Conservation (phyloP, 92 coral and sea anemone species). For the Heliopora coerulea region DNA sequence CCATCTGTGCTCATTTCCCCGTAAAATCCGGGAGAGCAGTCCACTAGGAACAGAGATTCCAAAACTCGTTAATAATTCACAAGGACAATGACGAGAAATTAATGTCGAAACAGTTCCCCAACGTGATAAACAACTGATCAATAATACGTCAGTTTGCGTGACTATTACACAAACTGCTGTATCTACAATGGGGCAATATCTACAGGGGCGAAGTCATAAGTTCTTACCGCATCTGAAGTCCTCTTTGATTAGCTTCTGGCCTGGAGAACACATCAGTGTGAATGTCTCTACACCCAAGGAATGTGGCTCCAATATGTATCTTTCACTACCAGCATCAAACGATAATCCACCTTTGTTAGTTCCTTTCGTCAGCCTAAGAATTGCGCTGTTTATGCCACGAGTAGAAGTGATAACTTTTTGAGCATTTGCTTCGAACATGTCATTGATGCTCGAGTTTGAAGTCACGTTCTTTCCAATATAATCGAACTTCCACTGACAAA, state of each 20-base stretch:
- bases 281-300: slow-evolving; percentile 46
- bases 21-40: slow-evolving; percentile 43
- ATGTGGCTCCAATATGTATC: slow-evolving; percentile 27
- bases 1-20: slow-evolving; percentile 17
- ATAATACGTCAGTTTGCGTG: no score
- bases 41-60: no score
- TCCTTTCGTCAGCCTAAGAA: slow-evolving; percentile 39
- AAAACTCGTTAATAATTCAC: no score
- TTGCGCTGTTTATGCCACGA: slow-evolving; percentile 37
- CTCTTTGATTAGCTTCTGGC: slow-evolving; percentile 38
- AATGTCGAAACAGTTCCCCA: no score
- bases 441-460: slow-evolving; percentile 31
- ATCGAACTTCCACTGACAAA: slow-evolving; percentile 50
- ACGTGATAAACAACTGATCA: no score
- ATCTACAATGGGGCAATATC: no score
- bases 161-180: no score
- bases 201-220: no score
- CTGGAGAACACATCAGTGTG: slow-evolving; percentile 50
- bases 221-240: slow-evolving; percentile 71
- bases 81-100: no score
- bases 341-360: slow-evolving; percentile 30
- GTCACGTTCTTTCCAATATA: slow-evolving; percentile 55
- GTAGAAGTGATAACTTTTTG: slow-evolving; percentile 55
- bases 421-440: slow-evolving; percentile 48
- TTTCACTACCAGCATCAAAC: slow-evolving; percentile 3